A percentile compares a stretch with the other conserved stretches of the same genome.
These are phyloP conservation scores for Melangyna quadrimaculata DNA, from an alignment of 2,888 invertebrate genomes.

Conservation along the genomic window DNA sequence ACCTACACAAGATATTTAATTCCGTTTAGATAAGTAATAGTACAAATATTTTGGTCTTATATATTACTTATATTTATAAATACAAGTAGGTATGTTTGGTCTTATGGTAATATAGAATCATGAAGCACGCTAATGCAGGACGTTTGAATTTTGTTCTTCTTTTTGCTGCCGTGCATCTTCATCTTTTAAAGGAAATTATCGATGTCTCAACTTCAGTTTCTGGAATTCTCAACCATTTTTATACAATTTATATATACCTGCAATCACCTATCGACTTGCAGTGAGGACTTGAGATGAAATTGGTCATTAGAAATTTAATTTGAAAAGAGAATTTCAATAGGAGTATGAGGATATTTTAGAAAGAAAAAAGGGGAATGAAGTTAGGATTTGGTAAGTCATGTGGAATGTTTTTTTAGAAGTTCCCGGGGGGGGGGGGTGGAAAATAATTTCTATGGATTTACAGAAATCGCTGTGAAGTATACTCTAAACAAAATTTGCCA, in stretches of 20 bases:
- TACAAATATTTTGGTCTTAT: constrained; percentile 55
- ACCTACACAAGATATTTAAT: constrained; percentile 65
- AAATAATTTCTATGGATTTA: no score
- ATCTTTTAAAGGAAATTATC: constrained; percentile 48
- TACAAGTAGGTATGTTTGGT: neutral
- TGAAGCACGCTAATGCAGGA: constrained; percentile 12
- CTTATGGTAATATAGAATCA: constrained; percentile 66
- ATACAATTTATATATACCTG: constrained; percentile 33
- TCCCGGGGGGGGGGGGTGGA: no score
- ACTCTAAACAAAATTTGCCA: no score
- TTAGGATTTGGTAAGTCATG: neutral
- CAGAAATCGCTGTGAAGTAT: no score
- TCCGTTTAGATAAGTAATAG: constrained; percentile 69
- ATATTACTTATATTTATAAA: constrained; percentile 26
- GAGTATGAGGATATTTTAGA: no score
- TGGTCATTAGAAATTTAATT: constrained; percentile 57
- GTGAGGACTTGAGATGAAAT: constrained; percentile 45
- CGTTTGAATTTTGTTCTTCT: constrained; percentile 15
- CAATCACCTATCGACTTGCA: neutral
- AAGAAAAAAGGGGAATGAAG: neutral
- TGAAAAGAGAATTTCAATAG: neutral
- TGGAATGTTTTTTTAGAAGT: no score
- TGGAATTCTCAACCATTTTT: constrained; percentile 65
- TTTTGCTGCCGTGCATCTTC: constrained; percentile 30
- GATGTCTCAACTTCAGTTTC: constrained; percentile 31